Conservation (phyloP, 2,797 vertebrate species). For the Sebastes glaucus region DNA sequence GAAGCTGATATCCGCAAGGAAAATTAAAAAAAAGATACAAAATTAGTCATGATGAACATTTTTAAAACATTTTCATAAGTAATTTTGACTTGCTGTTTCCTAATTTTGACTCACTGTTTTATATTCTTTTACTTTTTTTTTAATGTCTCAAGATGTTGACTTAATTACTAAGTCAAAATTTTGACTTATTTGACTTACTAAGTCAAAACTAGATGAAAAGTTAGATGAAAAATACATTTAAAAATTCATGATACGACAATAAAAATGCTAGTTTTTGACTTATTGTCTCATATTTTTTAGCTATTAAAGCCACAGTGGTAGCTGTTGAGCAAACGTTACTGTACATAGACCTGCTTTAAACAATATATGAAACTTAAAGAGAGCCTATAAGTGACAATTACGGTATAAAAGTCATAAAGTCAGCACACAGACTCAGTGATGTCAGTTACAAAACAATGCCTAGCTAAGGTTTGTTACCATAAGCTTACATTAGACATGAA, state of each 20-base stretch:
- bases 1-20: background rate
- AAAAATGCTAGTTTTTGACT: too few species aligned
- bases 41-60: background rate
- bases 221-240: background rate
- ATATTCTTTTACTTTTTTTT: too few species aligned
- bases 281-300: too few species aligned
- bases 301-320: background rate
- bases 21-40: accelerated
- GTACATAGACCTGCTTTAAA: background rate
- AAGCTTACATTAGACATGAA: background rate
- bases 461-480: background rate
- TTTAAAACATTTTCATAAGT: background rate
- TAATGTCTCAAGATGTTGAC: too few species aligned
- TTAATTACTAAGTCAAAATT: too few species aligned
- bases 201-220: too few species aligned
- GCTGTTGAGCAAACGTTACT: background rate
- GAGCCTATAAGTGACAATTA: background rate
- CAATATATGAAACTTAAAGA: background rate
- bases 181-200: background rate
- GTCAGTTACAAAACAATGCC: too few species aligned
- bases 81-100: background rate
- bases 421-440: background rate
- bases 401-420: background rate
- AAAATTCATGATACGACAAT: background rate
- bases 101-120: background rate